Percentiles rank a stretch among this genome's conserved stretches.
Evolutionary conservation across 1,140 invertebrate species (phyloP).

Genomic region (Brachionus rotundiformis): DNA sequence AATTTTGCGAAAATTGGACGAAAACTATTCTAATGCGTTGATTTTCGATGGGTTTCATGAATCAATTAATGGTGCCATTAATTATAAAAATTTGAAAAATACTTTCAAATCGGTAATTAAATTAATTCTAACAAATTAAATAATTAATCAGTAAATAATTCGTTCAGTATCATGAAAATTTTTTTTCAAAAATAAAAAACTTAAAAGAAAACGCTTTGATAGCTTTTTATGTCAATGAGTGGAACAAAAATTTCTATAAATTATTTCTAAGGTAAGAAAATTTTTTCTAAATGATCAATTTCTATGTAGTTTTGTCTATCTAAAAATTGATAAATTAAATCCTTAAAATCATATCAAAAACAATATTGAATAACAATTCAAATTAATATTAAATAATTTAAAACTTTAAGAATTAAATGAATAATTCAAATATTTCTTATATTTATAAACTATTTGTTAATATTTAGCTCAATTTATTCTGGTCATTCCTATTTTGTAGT

Average conservation of each 20-base stretch:
- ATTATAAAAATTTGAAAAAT: neutral
- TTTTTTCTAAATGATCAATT: too few relatives aligned
- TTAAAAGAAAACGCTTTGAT: neutral
- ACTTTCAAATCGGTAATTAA: neutral
- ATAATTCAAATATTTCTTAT: too few relatives aligned
- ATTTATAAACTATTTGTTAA: too few relatives aligned
- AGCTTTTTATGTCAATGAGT: constrained; percentile 15
- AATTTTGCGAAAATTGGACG: neutral
- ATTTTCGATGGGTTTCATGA: constrained; percentile 17
- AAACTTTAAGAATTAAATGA: too few relatives aligned
- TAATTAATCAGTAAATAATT: neutral
- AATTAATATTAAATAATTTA: too few relatives aligned
- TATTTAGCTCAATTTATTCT: constrained; percentile 32
- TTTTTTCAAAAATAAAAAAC: neutral
- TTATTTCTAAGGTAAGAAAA: constrained; percentile 17
- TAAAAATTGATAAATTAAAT: too few relatives aligned
- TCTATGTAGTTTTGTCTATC: too few relatives aligned
- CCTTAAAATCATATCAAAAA: neutral
- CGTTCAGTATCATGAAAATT: neutral
- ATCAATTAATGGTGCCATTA: neutral
- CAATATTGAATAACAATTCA: too few relatives aligned
- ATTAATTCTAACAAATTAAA: neutral
- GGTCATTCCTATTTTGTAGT: neutral
- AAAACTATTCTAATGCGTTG: neutral
- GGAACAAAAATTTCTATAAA: constrained; percentile 27